phyloP scores from a whole-genome alignment of 2,888 invertebrate species.

The Pyrrhia umbra region DNA sequence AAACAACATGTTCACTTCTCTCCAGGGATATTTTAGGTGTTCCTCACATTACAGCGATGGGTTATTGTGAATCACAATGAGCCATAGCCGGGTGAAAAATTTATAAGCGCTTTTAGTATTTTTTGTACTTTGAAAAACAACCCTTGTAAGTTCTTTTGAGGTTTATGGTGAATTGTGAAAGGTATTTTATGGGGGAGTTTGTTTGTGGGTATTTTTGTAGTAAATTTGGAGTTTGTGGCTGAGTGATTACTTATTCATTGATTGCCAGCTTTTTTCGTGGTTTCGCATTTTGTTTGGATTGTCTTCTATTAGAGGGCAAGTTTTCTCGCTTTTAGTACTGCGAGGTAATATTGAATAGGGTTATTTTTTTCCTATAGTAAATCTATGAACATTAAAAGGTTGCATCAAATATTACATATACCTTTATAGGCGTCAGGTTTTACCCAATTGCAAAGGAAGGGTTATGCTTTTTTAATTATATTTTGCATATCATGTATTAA shows the following conservation, averaged over 20 bases:
- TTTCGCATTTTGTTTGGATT: background rate
- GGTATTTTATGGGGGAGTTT: conserved; percentile 38
- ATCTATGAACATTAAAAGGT: too few species aligned
- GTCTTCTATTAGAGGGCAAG: background rate
- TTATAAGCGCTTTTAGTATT: conserved; percentile 71
- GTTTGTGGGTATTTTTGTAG: conserved; percentile 12
- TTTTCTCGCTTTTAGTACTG: background rate
- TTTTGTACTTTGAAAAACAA: conserved; percentile 36
- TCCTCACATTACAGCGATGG: conserved; percentile 65
- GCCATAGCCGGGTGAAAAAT: conserved; percentile 70
- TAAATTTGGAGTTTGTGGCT: conserved; percentile 21
- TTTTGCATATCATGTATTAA: too few species aligned
- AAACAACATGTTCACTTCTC: conserved; percentile 59
- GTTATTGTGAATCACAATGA: conserved; percentile 65
- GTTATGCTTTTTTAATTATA: too few species aligned
- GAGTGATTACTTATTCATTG: conserved; percentile 30
- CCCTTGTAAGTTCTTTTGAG: conserved; percentile 53
- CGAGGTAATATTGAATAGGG: background rate
- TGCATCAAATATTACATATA: too few species aligned
- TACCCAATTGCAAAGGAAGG: too few species aligned
- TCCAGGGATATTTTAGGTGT: conserved; percentile 71
- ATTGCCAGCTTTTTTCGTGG: background rate
- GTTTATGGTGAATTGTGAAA: conserved; percentile 50
- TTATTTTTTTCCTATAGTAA: too few species aligned
- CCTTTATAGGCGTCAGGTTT: too few species aligned